These are phyloP conservation scores for Drosophila ezoana DNA, from an alignment of 2,888 invertebrate genomes.

Conservation along the genomic window DNA sequence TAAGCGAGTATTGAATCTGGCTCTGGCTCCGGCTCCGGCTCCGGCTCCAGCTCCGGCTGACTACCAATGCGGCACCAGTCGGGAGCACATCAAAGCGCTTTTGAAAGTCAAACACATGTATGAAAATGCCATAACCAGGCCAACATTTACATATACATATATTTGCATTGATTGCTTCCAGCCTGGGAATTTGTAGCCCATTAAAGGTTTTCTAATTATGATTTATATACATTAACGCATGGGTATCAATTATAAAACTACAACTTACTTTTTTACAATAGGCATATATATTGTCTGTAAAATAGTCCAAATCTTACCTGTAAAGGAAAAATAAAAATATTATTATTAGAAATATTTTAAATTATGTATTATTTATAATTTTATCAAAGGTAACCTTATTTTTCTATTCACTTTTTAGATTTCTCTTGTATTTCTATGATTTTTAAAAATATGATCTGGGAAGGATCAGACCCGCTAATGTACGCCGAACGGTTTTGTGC, in stretches of 20 bases:
- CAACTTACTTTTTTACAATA: conserved; percentile 2
- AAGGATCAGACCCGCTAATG: too few species aligned
- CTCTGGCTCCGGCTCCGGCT: conserved; percentile 8
- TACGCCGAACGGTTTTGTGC: too few species aligned
- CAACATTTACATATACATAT: conserved; percentile 27
- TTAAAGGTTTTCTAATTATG: conserved; percentile 14
- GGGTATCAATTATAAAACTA: not conserved
- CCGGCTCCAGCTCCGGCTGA: conserved; percentile 1
- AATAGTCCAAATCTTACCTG: conserved; percentile 20
- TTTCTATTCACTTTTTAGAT: too few species aligned
- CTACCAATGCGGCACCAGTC: conserved; percentile 11
- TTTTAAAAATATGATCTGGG: too few species aligned
- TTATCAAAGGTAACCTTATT: too few species aligned
- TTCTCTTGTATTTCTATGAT: too few species aligned
- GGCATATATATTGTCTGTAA: not conserved
- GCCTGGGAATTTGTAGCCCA: conserved; percentile 5
- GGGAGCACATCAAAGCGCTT: conserved; percentile 67
- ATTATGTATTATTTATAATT: too few species aligned
- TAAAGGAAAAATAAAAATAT: not conserved
- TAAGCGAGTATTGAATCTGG: conserved; percentile 17
- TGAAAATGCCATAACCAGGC: conserved; percentile 37
- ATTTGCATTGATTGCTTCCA: conserved; percentile 34
- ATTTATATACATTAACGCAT: not conserved
- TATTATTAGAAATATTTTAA: not conserved
- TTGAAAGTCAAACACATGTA: conserved; percentile 52